phyloP scores from a whole-genome alignment of 2,888 invertebrate genomes.

The Cinara cedri region DNA sequence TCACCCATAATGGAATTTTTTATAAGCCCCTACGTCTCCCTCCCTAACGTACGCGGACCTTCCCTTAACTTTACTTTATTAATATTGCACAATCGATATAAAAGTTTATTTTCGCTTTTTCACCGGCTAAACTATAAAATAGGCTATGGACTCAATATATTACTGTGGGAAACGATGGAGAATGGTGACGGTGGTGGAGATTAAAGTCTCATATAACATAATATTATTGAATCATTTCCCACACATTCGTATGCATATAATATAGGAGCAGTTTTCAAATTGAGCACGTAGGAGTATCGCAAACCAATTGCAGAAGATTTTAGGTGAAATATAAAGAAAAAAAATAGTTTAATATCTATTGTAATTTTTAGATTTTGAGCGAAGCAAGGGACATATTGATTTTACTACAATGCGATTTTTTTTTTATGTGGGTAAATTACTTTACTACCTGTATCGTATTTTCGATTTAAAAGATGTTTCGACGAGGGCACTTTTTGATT shows the following conservation, averaged over 20 bases:
- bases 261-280: no score
- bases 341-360: no score
- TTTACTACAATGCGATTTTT: no score
- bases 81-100: slow-evolving; percentile 45
- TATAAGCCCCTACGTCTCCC: slow-evolving; percentile 27
- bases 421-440: no score
- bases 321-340: no score
- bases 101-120: slow-evolving; percentile 50
- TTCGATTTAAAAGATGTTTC: no score
- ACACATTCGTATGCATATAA: background rate
- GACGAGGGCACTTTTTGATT: no score
- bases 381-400: no score
- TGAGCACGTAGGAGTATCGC: no score
- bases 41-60: background rate
- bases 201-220: slow-evolving; percentile 13
- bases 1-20: slow-evolving; percentile 55
- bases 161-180: background rate
- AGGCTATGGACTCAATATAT: background rate
- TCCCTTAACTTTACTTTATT: slow-evolving; percentile 33
- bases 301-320: no score
- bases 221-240: background rate
- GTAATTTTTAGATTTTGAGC: no score
- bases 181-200: slow-evolving; percentile 3
- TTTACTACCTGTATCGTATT: no score
- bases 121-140: slow-evolving; percentile 28